phyloP scores from a whole-genome alignment of 2,888 invertebrate species.

The Tenthredo livida region DNA sequence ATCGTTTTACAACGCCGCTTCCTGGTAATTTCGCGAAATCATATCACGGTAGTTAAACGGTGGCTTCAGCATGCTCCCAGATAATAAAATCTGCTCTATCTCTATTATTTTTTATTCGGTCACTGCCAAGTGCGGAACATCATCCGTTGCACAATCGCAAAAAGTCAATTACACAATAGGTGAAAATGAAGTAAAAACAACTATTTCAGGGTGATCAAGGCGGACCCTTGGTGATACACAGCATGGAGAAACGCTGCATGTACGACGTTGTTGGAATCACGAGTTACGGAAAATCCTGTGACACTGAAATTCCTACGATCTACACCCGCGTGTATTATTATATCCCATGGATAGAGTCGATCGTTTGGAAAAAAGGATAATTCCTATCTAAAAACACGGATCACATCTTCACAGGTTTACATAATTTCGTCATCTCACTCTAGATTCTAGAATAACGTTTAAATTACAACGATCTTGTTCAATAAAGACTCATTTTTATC shows the following conservation, averaged over 20 bases:
- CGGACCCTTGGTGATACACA: constrained; percentile 81
- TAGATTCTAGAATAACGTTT: background rate
- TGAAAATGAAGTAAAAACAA: background rate
- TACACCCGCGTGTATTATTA: constrained; percentile 82
- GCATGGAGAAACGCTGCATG: constrained; percentile 77
- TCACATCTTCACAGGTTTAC: background rate
- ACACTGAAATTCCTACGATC: constrained; percentile 79
- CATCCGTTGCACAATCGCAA: background rate
- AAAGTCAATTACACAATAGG: background rate
- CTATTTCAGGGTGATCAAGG: constrained; percentile 83
- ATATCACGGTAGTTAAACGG: no score
- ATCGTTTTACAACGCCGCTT: no score
- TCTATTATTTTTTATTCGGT: no score
- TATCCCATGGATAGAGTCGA: constrained; percentile 81
- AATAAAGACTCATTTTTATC: no score
- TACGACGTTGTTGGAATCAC: constrained; percentile 80
- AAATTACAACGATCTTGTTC: background rate
- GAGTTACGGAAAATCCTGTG: constrained; percentile 78
- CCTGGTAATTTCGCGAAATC: no score
- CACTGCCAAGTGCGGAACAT: background rate
- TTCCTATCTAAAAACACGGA: background rate
- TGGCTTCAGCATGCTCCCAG: no score
- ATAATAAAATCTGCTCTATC: background rate
- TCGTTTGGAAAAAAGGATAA: constrained; percentile 79
- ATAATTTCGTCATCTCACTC: background rate